Conservation (phyloP, 2,888 invertebrate genomes). For the Aphodius granarius region DNA sequence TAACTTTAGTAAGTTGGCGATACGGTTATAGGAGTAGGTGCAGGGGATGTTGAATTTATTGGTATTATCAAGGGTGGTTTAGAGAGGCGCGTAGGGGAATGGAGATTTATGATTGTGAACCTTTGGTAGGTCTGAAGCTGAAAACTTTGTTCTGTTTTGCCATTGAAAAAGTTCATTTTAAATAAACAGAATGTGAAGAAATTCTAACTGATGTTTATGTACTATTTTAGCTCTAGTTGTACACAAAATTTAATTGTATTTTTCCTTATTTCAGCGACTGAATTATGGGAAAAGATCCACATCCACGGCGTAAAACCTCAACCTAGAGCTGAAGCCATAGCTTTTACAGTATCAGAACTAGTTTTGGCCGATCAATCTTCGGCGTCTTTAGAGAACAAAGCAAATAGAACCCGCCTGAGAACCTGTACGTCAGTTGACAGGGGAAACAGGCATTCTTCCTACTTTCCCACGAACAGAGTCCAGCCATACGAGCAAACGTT, state of each 20-base stretch:
- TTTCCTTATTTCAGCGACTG: conserved; percentile 59
- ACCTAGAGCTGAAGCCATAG: conserved; percentile 69
- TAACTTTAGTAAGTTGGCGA: conserved; percentile 67
- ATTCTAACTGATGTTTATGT: no score
- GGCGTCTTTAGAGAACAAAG: conserved; percentile 32
- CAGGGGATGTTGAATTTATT: neutral
- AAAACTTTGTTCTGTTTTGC: neutral
- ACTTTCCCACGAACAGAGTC: conserved; percentile 51
- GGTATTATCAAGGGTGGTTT: neutral
- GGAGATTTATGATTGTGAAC: neutral
- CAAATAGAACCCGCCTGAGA: conserved; percentile 44
- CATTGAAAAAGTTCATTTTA: neutral
- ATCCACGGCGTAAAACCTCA: conserved; percentile 66
- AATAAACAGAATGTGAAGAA: no score
- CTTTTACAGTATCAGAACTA: conserved; percentile 64
- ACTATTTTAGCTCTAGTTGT: no score
- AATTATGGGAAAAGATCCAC: conserved; percentile 74
- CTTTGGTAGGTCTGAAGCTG: neutral
- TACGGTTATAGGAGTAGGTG: neutral
- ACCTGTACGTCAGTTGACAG: conserved; percentile 50
- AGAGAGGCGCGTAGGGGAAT: neutral
- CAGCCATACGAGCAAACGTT: conserved; percentile 53
- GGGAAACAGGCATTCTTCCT: conserved; percentile 51
- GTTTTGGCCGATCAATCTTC: conserved; percentile 51
- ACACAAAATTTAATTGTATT: neutral